Evolutionary conservation across 2,797 vertebrate genomes (phyloP).

Genomic region (Chelmon rostratus): DNA sequence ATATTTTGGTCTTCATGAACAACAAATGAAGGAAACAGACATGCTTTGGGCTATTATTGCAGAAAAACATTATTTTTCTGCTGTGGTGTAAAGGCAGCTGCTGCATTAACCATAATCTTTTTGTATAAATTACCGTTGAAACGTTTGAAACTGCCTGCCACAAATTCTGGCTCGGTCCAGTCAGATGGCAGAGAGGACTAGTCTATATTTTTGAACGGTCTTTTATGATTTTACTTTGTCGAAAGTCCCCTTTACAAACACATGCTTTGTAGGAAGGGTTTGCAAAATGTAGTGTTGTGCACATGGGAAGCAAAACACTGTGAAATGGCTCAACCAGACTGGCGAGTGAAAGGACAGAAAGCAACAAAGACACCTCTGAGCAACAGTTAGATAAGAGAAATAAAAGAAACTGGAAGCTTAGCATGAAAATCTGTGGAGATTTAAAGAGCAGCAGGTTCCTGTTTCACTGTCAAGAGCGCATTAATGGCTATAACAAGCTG

Average conservation of each 20-base stretch:
- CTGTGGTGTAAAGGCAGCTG: not conserved
- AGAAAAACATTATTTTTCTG: not conserved
- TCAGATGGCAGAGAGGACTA: not conserved
- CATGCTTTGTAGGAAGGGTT: not conserved
- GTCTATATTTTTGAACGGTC: not conserved
- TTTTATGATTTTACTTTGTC: not conserved
- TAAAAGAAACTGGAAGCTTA: not conserved
- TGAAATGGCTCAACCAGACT: not conserved
- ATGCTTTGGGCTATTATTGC: accelerated
- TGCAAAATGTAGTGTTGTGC: not conserved
- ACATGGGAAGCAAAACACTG: not conserved
- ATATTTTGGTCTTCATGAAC: not conserved
- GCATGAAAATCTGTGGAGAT: not conserved
- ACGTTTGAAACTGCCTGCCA: not conserved
- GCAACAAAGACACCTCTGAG: not conserved
- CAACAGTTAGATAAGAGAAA: not conserved
- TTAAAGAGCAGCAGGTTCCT: not conserved
- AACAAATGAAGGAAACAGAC: not conserved
- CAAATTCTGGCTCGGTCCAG: not conserved
- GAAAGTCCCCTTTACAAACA: not conserved
- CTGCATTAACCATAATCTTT: not conserved
- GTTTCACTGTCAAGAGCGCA: not conserved
- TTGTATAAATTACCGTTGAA: not conserved
- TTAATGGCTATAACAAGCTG: not conserved
- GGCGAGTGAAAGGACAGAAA: not conserved